These are phyloP conservation scores for Papilio xuthus DNA, from an alignment of 1,140 invertebrate genomes.

Conservation along the genomic window DNA sequence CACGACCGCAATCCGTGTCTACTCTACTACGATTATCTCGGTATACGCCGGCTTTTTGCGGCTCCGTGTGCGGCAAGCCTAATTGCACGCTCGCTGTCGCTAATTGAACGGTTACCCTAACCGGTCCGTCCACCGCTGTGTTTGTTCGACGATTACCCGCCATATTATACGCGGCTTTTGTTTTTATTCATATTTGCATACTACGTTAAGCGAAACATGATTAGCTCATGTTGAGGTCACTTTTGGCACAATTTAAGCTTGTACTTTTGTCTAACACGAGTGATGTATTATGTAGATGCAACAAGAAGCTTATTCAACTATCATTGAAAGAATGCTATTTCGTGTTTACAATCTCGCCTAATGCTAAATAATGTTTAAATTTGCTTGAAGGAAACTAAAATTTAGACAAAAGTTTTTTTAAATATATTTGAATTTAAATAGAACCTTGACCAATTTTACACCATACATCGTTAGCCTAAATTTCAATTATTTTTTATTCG, in stretches of 20 bases:
- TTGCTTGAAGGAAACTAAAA: neutral
- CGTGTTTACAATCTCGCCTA: no score
- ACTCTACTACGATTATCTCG: constrained; percentile 42
- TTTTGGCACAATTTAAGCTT: neutral
- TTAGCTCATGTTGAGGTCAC: neutral
- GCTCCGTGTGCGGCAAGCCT: constrained; percentile 55
- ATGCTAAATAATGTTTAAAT: no score
- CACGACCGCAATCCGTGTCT: constrained; percentile 34
- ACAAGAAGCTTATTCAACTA: no score
- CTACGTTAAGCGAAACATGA: neutral
- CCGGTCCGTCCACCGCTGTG: constrained; percentile 54
- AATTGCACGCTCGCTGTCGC: constrained; percentile 62
- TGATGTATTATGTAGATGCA: no score
- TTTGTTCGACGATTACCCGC: constrained; percentile 64
- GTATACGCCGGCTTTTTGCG: constrained; percentile 51
- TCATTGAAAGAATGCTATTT: no score
- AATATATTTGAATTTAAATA: no score
- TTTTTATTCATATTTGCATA: constrained; percentile 45
- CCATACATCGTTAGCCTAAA: neutral
- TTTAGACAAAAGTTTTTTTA: no score
- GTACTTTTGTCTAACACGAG: neutral
- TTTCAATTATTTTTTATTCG: neutral
- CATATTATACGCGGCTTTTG: constrained; percentile 47
- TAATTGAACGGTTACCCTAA: constrained; percentile 70
- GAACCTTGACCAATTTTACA: neutral